phyloP scores from a whole-genome alignment of 2,113 vertebrate genomes.

The Tretioscincus oriximinensis region DNA sequence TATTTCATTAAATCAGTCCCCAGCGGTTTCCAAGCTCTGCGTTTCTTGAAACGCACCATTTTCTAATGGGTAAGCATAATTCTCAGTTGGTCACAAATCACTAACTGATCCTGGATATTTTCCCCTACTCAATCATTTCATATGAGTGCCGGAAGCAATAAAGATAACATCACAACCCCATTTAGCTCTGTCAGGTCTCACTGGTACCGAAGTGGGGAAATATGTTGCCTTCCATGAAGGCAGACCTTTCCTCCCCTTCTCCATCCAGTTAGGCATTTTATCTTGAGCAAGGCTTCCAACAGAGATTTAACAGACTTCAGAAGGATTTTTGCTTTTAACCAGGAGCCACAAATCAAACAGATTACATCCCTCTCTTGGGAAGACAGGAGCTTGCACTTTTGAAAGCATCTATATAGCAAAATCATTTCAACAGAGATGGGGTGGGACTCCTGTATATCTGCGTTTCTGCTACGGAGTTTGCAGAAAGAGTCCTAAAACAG shows the following conservation, averaged over 20 bases:
- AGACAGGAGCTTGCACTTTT: conserved; percentile 41
- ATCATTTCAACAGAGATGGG: too few relatives aligned
- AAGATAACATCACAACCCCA: conserved; percentile 20
- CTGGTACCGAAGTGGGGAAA: conserved; percentile 47
- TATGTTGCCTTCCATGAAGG: conserved; percentile 35
- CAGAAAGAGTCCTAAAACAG: conserved; percentile 6
- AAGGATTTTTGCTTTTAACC: conserved; percentile 52
- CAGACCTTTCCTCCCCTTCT: conserved; percentile 32
- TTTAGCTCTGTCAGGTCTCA: conserved; percentile 22
- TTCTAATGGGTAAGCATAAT: conserved; percentile 11
- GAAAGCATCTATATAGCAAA: conserved; percentile 1
- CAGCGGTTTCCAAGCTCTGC: background rate
- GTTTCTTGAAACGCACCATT: conserved; percentile 11
- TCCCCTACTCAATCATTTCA: background rate
- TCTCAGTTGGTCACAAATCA: background rate
- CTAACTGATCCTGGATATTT: conserved; percentile 4
- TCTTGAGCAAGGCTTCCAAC: conserved; percentile 53
- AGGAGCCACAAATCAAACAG: conserved; percentile 65
- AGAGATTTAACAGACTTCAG: conserved; percentile 58
- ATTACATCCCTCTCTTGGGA: conserved; percentile 52
- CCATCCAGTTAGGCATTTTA: conserved; percentile 37
- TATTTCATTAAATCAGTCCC: conserved; percentile 1
- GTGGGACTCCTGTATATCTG: too few relatives aligned
- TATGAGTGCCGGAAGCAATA: background rate
- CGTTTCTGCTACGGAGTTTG: conserved; percentile 27